Evolutionary conservation across 1,140 invertebrate genomes (phyloP).

Genomic region (Pogonomyrmex barbatus): DNA sequence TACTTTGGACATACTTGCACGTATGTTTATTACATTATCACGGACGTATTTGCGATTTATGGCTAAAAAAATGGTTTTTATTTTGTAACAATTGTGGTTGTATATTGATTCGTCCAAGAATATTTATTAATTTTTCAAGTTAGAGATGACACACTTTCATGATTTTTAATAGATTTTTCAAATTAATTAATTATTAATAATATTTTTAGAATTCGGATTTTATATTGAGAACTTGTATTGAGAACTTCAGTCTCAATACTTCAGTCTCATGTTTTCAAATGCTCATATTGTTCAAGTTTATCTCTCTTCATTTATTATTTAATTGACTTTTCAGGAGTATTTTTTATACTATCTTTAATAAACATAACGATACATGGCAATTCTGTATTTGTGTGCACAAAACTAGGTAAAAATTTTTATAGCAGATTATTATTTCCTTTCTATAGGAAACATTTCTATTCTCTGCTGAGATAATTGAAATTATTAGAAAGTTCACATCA

Average conservation of each 20-base stretch:
- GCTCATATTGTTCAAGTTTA: not conserved
- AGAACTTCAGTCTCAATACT: slow-evolving; percentile 10
- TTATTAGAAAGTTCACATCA: not conserved
- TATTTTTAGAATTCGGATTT: not conserved
- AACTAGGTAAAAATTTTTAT: not conserved
- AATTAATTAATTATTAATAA: not conserved
- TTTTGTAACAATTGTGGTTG: not conserved
- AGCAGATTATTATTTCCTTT: not conserved
- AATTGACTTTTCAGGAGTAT: not conserved
- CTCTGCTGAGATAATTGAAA: slow-evolving; percentile 5
- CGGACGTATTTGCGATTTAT: not conserved
- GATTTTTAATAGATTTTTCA: not conserved
- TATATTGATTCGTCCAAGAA: not conserved
- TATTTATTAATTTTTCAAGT: not conserved
- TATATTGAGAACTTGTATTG: not conserved
- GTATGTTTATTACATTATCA: not conserved
- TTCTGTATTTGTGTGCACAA: not conserved
- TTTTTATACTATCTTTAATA: not conserved
- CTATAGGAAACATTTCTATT: slow-evolving; percentile 2
- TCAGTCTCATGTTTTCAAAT: not conserved
- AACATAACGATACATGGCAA: not conserved
- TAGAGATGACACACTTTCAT: not conserved
- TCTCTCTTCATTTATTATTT: not conserved
- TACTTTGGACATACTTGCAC: not conserved
- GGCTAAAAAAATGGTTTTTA: not conserved